Percentiles rank a stretch among this genome's conserved stretches.
These are phyloP conservation scores for Meda fulgida DNA, from an alignment of 2,797 vertebrate genomes.

Conservation along the genomic window DNA sequence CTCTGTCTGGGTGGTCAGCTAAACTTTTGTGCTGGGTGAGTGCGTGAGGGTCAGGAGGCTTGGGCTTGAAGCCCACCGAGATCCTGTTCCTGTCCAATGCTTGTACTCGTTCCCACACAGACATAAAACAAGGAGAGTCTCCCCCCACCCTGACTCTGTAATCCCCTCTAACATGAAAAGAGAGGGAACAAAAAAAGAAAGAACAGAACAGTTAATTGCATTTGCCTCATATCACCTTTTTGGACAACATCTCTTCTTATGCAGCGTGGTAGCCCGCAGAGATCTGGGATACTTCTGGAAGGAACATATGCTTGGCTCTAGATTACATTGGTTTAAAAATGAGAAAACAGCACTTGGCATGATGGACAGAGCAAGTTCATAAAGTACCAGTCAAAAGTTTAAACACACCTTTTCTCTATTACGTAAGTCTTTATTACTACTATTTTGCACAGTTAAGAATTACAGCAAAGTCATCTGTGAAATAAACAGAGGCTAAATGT, in stretches of 20 bases:
- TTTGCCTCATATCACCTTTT: constrained; percentile 40
- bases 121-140: constrained; percentile 18
- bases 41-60: constrained; percentile 17
- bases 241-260: constrained; percentile 1
- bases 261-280: not conserved
- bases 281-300: constrained; percentile 27
- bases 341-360: not conserved
- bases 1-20: constrained; percentile 40
- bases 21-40: constrained; percentile 33
- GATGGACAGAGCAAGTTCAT: not conserved
- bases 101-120: constrained; percentile 36
- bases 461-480: not conserved
- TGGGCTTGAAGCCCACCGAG: constrained; percentile 36
- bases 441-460: not conserved
- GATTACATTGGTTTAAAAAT: not conserved
- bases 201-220: constrained; percentile 45
- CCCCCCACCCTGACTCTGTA: constrained; percentile 15
- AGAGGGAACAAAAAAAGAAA: not conserved
- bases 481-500: not conserved
- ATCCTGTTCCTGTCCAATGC: constrained; percentile 24
- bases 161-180: constrained; percentile 44
- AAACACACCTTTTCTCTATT: not conserved
- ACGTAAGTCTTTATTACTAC: not conserved
- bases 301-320: not conserved
- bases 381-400: not conserved